Percentiles rank a stretch among this genome's conserved stretches.
phyloP scores from a whole-genome alignment of 2,888 invertebrate genomes.

The Tetropium fuscum region DNA sequence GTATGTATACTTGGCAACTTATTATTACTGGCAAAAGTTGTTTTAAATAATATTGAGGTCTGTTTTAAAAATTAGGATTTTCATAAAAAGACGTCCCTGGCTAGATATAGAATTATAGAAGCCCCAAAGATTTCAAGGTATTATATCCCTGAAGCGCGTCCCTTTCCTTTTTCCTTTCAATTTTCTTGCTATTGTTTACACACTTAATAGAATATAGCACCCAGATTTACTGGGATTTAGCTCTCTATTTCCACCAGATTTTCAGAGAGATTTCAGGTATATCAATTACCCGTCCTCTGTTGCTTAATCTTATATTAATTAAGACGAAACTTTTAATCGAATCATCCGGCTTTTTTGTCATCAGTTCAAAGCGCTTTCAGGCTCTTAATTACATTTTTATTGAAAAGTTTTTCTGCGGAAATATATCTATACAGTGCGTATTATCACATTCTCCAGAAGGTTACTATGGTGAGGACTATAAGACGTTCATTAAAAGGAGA shows the following conservation, averaged over 20 bases:
- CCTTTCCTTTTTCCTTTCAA: slow-evolving; percentile 20
- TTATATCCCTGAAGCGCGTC: slow-evolving; percentile 16
- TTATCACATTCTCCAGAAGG: too few relatives aligned
- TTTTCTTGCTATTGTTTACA: slow-evolving; percentile 33
- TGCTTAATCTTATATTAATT: slow-evolving; percentile 29
- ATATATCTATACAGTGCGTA: too few relatives aligned
- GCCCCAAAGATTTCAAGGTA: slow-evolving; percentile 3
- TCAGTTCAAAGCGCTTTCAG: too few relatives aligned
- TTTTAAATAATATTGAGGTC: too few relatives aligned
- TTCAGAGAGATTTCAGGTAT: slow-evolving; percentile 18
- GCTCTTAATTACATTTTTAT: too few relatives aligned
- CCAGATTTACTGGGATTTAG: slow-evolving; percentile 30
- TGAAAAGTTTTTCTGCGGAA: too few relatives aligned
- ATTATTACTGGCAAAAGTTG: background rate
- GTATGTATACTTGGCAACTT: background rate
- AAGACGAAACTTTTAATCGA: slow-evolving; percentile 25
- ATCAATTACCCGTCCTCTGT: slow-evolving; percentile 22
- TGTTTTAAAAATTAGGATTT: too few relatives aligned
- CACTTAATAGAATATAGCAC: slow-evolving; percentile 33
- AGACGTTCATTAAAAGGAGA: too few relatives aligned
- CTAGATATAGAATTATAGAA: background rate
- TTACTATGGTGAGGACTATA: too few relatives aligned
- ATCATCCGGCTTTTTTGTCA: slow-evolving; percentile 9
- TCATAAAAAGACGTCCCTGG: too few relatives aligned
- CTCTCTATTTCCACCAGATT: slow-evolving; percentile 27